phyloP scores from a whole-genome alignment of 2,113 vertebrate species.

The Peromyscus leucopus region DNA sequence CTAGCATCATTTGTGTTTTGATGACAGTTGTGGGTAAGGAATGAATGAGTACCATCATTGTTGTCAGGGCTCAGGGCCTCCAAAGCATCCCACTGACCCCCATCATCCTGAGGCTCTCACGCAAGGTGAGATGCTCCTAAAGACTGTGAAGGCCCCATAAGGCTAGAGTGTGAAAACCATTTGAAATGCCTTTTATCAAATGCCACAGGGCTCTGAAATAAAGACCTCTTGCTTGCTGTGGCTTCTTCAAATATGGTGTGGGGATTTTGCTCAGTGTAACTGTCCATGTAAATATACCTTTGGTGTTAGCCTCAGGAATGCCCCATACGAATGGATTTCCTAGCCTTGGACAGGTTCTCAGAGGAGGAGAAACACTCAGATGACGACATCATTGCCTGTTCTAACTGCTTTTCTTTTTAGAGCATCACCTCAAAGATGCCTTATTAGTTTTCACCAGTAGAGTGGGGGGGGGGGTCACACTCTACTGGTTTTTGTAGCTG shows the following conservation, averaged over 20 bases:
- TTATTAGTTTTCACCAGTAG: conserved; percentile 9
- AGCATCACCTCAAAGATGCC: not conserved
- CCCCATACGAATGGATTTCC: not conserved
- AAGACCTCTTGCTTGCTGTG: not conserved
- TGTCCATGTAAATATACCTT: fast-evolving
- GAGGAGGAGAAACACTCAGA: not conserved
- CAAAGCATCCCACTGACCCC: fast-evolving
- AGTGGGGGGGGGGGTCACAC: not conserved
- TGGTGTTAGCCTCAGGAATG: not conserved
- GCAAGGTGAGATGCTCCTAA: not conserved
- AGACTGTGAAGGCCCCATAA: too few relatives aligned
- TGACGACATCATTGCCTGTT: not conserved
- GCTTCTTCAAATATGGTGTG: not conserved
- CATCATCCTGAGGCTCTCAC: not conserved
- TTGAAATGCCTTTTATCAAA: not conserved
- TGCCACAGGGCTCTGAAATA: not conserved
- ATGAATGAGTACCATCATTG: fast-evolving
- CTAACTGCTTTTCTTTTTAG: not conserved
- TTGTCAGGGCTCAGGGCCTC: not conserved
- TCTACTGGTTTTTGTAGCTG: not conserved
- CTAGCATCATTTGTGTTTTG: not conserved
- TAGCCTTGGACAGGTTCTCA: not conserved
- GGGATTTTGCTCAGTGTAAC: not conserved
- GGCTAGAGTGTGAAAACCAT: not conserved
- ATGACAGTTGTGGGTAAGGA: not conserved